A percentile compares a stretch with the other conserved stretches of the same genome.
These are phyloP conservation scores for Leptatherina wallacei DNA, from an alignment of 2,797 vertebrate genomes.

Conservation along the genomic window DNA sequence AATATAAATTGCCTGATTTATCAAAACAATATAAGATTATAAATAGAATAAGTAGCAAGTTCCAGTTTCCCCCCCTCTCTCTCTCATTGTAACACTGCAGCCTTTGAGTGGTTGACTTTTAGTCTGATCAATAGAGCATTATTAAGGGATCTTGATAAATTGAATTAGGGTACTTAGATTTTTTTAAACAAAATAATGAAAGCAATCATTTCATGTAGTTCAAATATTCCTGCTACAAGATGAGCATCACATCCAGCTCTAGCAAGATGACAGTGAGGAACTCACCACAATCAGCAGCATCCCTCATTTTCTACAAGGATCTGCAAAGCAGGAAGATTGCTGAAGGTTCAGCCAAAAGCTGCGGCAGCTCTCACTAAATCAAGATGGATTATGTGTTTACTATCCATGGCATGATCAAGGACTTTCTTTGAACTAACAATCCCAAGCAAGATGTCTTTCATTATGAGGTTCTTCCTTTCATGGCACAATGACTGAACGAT, in stretches of 20 bases:
- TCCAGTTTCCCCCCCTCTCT: too few relatives aligned
- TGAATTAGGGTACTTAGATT: background rate
- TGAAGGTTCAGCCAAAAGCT: slow-evolving; percentile 74
- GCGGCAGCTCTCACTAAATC: slow-evolving; percentile 59
- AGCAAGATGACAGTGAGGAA: slow-evolving; percentile 26
- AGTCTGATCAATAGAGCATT: too few relatives aligned
- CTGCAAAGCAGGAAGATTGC: slow-evolving; percentile 58
- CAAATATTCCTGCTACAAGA: slow-evolving; percentile 2
- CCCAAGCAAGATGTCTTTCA: slow-evolving; percentile 56
- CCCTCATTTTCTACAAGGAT: slow-evolving; percentile 42
- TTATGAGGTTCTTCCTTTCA: slow-evolving; percentile 40
- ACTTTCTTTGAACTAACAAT: slow-evolving; percentile 60
- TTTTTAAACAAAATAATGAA: slow-evolving; percentile 1
- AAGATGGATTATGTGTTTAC: slow-evolving; percentile 61
- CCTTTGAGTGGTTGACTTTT: too few relatives aligned
- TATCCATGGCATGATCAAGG: slow-evolving; percentile 51
- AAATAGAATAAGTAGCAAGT: background rate
- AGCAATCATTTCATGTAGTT: background rate
- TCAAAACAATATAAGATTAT: background rate
- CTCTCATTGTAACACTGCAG: too few relatives aligned
- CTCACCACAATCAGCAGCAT: slow-evolving; percentile 43
- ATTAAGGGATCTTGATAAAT: too few relatives aligned
- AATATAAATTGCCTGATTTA: background rate
- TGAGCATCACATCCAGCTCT: background rate
- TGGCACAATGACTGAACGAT: slow-evolving; percentile 12